A percentile compares a stretch with the other conserved stretches of the same genome.
phyloP scores from a whole-genome alignment of 2,113 vertebrate genomes.

The Rousettus leschenaultii region DNA sequence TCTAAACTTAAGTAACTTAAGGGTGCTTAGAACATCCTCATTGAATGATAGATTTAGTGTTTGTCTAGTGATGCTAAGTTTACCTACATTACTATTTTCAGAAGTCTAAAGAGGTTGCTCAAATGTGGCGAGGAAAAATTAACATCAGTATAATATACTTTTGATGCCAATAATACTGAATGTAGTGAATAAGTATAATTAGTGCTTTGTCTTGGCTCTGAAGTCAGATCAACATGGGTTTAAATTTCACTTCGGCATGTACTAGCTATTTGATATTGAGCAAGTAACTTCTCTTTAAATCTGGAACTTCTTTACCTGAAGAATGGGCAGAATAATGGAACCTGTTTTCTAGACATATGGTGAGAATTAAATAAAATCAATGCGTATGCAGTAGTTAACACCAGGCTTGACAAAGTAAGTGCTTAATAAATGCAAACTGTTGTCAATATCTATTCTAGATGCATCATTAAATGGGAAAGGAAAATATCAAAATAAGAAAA shows the following conservation, averaged over 20 bases:
- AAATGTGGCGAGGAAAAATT: neutral
- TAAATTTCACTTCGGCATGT: neutral
- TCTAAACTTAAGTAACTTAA: neutral
- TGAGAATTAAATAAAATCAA: constrained; percentile 10
- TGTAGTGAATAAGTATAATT: neutral
- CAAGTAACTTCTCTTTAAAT: neutral
- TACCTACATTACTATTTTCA: neutral
- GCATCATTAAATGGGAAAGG: neutral
- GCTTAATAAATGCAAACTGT: neutral
- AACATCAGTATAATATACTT: neutral
- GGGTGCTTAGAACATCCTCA: neutral
- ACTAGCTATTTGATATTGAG: neutral
- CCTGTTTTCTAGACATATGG: neutral
- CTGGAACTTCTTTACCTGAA: neutral
- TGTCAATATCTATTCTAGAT: neutral
- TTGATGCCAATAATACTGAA: neutral
- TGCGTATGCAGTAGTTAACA: neutral
- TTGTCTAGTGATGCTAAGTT: neutral
- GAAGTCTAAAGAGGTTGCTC: neutral
- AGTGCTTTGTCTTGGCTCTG: neutral
- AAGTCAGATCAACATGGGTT: neutral
- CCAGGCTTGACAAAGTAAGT: neutral
- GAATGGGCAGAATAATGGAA: neutral
- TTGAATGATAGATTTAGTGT: neutral
- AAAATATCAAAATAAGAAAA: neutral